phyloP scores from a whole-genome alignment of 2,113 vertebrate genomes.

The Pimephales promelas region DNA sequence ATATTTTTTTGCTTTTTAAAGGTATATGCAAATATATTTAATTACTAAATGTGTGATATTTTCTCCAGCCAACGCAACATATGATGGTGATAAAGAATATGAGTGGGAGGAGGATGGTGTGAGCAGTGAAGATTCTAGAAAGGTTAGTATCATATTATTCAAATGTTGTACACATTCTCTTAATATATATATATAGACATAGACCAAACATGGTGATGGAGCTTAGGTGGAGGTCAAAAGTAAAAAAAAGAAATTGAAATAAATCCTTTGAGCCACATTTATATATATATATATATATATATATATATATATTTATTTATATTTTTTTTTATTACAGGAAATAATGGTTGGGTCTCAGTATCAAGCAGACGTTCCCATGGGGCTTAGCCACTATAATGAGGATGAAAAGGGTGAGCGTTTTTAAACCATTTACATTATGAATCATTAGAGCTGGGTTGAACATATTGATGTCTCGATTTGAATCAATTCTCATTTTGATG shows the following conservation, averaged over 20 bases:
- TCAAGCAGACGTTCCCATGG: constrained; percentile 92
- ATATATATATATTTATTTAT: constrained; percentile 30
- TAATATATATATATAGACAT: too few species aligned
- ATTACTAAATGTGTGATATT: constrained; percentile 4
- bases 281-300: too few species aligned
- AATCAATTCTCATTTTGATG: too few species aligned
- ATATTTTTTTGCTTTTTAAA: neutral
- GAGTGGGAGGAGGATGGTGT: constrained; percentile 89
- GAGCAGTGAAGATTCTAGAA: constrained; percentile 92
- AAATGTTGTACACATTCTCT: neutral
- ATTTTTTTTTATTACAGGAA: constrained; percentile 76
- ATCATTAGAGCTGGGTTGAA: too few species aligned
- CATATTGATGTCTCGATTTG: too few species aligned
- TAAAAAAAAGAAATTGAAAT: too few species aligned
- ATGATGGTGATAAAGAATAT: constrained; percentile 95
- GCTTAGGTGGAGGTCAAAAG: too few species aligned
- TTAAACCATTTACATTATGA: neutral
- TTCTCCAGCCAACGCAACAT: constrained; percentile 85
- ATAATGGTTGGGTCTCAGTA: constrained; percentile 97
- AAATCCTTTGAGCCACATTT: too few species aligned
- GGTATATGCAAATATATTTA: neutral
- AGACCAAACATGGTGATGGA: too few species aligned
- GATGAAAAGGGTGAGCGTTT: constrained; percentile 79
- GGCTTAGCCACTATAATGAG: constrained; percentile 80
- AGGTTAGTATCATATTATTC: constrained; percentile 69